phyloP scores from a whole-genome alignment of 2,797 vertebrate genomes.

The Caiman crocodilus region DNA sequence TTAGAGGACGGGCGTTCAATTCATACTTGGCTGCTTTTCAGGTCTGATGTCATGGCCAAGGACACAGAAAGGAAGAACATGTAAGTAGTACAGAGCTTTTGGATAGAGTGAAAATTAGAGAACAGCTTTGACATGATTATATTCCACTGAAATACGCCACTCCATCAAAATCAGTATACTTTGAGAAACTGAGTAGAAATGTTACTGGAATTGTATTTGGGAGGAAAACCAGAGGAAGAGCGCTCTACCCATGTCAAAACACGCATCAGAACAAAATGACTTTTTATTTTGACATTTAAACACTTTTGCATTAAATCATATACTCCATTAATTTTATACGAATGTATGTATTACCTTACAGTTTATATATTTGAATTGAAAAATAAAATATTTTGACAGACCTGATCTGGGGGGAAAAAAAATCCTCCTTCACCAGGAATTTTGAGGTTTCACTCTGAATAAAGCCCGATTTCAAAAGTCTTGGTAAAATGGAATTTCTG shows the following conservation, averaged over 20 bases:
- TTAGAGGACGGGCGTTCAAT: too few species aligned
- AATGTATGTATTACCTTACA: too few species aligned
- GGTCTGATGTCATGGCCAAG: too few species aligned
- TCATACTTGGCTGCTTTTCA: too few species aligned
- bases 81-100: not conserved
- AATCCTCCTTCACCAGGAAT: not conserved
- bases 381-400: not conserved
- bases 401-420: not conserved
- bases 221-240: not conserved
- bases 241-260: not conserved
- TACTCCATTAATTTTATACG: too few species aligned
- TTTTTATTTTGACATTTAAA: accelerated
- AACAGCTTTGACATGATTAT: not conserved
- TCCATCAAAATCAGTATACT: not conserved
- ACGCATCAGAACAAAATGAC: too few species aligned
- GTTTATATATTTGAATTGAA: too few species aligned
- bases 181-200: not conserved
- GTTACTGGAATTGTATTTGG: not conserved
- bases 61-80: too few species aligned
- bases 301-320: too few species aligned
- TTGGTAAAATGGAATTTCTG: not conserved
- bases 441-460: not conserved
- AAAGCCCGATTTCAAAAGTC: not conserved
- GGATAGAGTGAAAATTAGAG: not conserved
- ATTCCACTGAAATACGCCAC: too few species aligned